Evolutionary conservation across 2,113 vertebrate species (phyloP).

Genomic region (Scophthalmus maximus): DNA sequence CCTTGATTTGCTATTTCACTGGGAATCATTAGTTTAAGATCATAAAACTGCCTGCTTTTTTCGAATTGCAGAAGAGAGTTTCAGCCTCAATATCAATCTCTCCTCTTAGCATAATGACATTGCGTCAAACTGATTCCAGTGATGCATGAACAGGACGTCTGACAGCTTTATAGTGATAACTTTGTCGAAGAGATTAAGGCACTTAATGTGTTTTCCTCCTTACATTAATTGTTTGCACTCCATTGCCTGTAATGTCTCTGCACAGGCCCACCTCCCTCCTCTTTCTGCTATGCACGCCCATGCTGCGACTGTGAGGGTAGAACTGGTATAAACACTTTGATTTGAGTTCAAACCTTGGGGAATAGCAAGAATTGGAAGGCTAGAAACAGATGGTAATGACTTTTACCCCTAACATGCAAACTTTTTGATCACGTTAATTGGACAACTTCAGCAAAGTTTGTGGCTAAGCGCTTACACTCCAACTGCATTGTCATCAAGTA

Average conservation of each 20-base stretch:
- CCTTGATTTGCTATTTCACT: slow-evolving; percentile 48
- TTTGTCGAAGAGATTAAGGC: slow-evolving; percentile 79
- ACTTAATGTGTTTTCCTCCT: slow-evolving; percentile 77
- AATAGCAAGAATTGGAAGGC: slow-evolving; percentile 71
- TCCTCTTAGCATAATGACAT: slow-evolving; percentile 66
- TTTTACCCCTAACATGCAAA: slow-evolving; percentile 72
- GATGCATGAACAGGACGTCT: slow-evolving; percentile 75
- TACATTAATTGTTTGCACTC: slow-evolving; percentile 82
- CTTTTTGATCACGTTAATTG: slow-evolving; percentile 83
- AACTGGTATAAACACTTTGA: slow-evolving; percentile 73
- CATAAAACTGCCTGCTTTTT: slow-evolving; percentile 59
- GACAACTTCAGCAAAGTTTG: slow-evolving; percentile 79
- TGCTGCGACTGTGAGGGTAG: slow-evolving; percentile 65
- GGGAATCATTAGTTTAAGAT: slow-evolving; percentile 62
- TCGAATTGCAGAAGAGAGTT: slow-evolving; percentile 40
- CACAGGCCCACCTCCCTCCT: slow-evolving; percentile 57
- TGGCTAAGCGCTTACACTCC: slow-evolving; percentile 44
- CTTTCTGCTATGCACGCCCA: slow-evolving; percentile 62
- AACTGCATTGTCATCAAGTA: slow-evolving; percentile 71
- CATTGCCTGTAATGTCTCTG: slow-evolving; percentile 76
- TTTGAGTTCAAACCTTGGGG: slow-evolving; percentile 79
- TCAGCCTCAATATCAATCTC: slow-evolving; percentile 70
- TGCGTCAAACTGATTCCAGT: slow-evolving; percentile 73
- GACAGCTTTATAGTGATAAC: slow-evolving; percentile 78
- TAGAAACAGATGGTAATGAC: slow-evolving; percentile 83